Evolutionary conservation across 1,140 invertebrate genomes (phyloP).

Genomic region (Drosophila micromelanica): DNA sequence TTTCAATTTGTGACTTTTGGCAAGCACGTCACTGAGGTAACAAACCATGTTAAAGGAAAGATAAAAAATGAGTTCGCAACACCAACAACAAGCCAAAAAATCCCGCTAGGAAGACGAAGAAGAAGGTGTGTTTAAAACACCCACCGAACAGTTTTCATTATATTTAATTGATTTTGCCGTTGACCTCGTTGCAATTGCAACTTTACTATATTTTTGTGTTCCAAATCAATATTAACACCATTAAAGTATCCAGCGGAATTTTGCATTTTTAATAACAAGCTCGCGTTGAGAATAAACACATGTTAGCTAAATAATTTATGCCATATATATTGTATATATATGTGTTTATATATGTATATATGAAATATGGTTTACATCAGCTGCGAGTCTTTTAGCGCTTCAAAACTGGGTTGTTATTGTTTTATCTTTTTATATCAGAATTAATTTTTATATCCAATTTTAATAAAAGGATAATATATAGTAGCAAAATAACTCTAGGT

Average conservation of each 20-base stretch:
- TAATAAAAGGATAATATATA: too few relatives aligned
- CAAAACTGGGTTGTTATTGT: not conserved
- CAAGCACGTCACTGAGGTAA: too few relatives aligned
- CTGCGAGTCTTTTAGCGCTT: conserved; percentile 2
- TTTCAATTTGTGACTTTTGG: too few relatives aligned
- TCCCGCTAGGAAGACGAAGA: too few relatives aligned
- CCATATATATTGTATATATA: not conserved
- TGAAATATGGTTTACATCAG: conserved; percentile 19
- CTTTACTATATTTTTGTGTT: not conserved
- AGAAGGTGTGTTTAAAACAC: too few relatives aligned
- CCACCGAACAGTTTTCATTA: not conserved
- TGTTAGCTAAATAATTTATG: not conserved
- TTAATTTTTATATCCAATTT: too few relatives aligned
- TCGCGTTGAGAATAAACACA: conserved; percentile 21
- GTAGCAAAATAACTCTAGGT: too few relatives aligned
- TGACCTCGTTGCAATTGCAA: not conserved
- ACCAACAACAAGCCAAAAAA: too few relatives aligned
- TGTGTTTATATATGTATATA: not conserved
- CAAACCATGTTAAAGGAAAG: too few relatives aligned
- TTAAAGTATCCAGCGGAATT: conserved; percentile 4
- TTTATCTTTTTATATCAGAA: not conserved
- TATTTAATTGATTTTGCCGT: conserved; percentile 1
- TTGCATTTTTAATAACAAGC: conserved; percentile 21
- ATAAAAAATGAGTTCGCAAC: too few relatives aligned
- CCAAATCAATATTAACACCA: not conserved